Base-by-base conservation (phyloP, 2,888 invertebrate species). In the Cantharis flavilabris region DNA sequence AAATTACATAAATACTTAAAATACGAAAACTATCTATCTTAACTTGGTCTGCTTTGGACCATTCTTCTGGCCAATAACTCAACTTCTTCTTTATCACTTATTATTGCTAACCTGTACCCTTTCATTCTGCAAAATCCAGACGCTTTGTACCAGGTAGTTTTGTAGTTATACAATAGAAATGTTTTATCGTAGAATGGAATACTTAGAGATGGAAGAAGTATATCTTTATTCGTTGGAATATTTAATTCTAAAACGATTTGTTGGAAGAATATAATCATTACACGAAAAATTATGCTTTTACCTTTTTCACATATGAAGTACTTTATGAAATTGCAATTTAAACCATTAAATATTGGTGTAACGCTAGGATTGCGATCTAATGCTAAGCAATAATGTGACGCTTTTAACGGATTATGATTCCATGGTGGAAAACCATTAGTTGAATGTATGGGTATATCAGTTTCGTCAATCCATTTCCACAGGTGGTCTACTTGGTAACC, bases 301-400 rank as follows among this genome's bases (percentile, higher is more conserved):
- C 72, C 26, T 72, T 18, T 72, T 70, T 76, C 62, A 16, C 76
- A 76, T 20, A 76, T 72, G 69, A 76, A 76, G 11, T 62, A 33
- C 28, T 76, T 76, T 9, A n/a, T 28, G 7, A 63, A 65, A 11
- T 30, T 16, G 20, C 72, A 76, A n/a, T 76, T 49, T 9, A 76
- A 69, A 63, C 72, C 69, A 10, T 63, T 18, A 69, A 76, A 72
- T 26, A 72, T 20, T 10, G 76, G 72, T 26, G 7, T 26, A 14
- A 62, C 9, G 62, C 30, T 16, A 23, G 72, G 69, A 20, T 62
- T 69, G 10, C 72, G 28, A 72, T 72, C 76, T 63, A 76, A 63
- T 72, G 72, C 63, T 20, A 76, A 64, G 30, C 76, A 76, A 20
- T 10, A 9, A 13, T 72, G 72, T 9, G 14, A n/a, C 3, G 11